phyloP scores from a whole-genome alignment of 2,113 vertebrate genomes.

The Cyphomyrus discorhynchus region DNA sequence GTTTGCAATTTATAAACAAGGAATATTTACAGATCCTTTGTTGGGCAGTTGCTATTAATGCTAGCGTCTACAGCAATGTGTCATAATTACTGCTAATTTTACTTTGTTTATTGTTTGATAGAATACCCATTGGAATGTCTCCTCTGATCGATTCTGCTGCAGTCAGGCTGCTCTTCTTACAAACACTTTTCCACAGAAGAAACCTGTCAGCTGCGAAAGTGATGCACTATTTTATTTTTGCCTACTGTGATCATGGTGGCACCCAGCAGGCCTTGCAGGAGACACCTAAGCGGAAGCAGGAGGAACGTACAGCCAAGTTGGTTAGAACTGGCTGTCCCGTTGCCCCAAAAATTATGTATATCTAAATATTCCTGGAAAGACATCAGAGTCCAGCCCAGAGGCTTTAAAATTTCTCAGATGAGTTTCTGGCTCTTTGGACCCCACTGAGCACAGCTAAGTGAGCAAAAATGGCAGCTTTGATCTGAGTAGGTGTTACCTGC shows the following conservation, averaged over 20 bases:
- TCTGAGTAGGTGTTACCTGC: conserved; percentile 11
- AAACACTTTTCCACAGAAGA: neutral
- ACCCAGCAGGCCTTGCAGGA: neutral
- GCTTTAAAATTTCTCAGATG: conserved; percentile 20
- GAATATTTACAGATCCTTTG: neutral
- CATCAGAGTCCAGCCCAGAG: conserved; percentile 13
- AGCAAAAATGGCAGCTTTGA: conserved; percentile 18
- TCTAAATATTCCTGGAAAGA: conserved; percentile 20
- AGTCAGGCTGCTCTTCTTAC: neutral
- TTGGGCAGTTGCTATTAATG: neutral
- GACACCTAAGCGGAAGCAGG: neutral
- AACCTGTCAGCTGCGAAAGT: neutral
- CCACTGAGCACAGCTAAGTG: neutral
- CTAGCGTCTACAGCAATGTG: neutral
- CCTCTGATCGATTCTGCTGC: neutral
- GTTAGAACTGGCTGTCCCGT: neutral
- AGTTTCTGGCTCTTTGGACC: neutral
- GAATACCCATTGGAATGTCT: neutral
- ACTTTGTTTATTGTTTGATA: neutral
- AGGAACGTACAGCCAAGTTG: neutral
- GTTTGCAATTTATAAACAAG: neutral
- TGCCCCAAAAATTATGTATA: conserved; percentile 9
- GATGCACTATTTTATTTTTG: neutral
- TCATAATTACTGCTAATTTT: neutral
- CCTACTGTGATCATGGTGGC: neutral